A percentile compares a stretch with the other conserved stretches of the same genome.
phyloP scores from a whole-genome alignment of 2,797 vertebrate genomes.

The Rhynchonycteris naso region DNA sequence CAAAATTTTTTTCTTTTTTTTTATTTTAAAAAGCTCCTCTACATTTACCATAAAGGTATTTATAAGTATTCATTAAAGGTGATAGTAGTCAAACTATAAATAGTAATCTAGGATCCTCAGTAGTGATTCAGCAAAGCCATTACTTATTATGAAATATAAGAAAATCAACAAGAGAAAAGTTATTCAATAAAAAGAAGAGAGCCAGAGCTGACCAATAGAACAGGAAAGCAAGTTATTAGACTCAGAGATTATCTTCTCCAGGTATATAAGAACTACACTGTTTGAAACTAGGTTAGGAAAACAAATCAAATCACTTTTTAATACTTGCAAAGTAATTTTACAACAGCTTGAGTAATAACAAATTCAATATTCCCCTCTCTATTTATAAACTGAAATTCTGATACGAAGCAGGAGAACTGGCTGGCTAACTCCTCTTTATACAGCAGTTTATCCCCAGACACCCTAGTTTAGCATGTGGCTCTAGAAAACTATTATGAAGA shows the following conservation, averaged over 20 bases:
- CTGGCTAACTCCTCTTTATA: not conserved
- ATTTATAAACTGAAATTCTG: constrained; percentile 36
- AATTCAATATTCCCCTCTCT: not conserved
- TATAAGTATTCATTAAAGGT: constrained; percentile 49
- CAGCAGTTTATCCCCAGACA: not conserved
- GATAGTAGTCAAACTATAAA: not conserved
- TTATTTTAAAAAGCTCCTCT: not conserved
- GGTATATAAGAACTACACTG: not conserved
- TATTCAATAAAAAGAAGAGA: not conserved
- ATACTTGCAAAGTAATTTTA: constrained; percentile 36
- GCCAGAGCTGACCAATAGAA: not conserved
- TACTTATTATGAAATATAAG: not conserved
- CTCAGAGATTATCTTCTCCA: not conserved
- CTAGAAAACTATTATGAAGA: not conserved
- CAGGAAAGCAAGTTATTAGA: not conserved
- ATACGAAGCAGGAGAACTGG: not conserved
- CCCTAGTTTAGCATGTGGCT: not conserved
- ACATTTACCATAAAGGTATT: not conserved
- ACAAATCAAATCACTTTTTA: constrained; percentile 35
- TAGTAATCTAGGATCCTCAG: not conserved
- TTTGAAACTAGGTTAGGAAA: constrained; percentile 8
- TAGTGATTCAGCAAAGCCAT: not conserved
- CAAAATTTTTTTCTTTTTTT: not conserved
- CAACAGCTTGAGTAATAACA: constrained; percentile 26
- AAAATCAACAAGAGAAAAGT: not conserved